Evolutionary conservation across 2,113 vertebrate species (phyloP), one percentile per base, ranked within the genome.

Genomic region (Thunnus maccoyii): DNA sequence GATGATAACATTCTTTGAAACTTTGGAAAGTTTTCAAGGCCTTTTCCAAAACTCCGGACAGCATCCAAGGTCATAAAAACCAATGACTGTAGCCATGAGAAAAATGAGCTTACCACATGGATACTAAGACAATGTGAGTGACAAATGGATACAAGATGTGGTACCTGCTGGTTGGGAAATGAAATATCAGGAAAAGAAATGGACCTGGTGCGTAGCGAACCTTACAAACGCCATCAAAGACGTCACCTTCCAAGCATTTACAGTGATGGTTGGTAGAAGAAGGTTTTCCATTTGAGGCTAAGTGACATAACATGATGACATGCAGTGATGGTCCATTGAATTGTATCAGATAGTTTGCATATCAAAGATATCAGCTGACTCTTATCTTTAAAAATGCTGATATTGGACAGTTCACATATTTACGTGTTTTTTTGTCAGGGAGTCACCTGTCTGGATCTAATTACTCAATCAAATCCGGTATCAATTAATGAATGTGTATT

Each of bases 401-500:
- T 65, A 69, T 60, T n/a, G 62, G 80, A 80, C 48, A 1, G 41
- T 72, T 83, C 51, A 30, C 63, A 58, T 72, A 50, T 73, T 71
- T 77, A 85, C 47, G 5, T 30, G 27, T 30, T 82, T 73, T 55
- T 89, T 63, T 18, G 17, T 77, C 82, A 54, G 58, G 82, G 82
- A 84, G 72, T 79, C 16, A 55, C 64, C 57, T 68, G 75, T 83
- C 44, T 76, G 75, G 83, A 83, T 81, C 65, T n/a, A 70, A 70
- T 69, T 61, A 73, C 81, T 84, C 85, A 82, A 80, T 86, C 72
- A 64, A 76, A 73, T 76, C 76, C 60, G 57, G 63, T 76, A 68
- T 88, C 78, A 81, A 58, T 72, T 85, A 89, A 81, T 92, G 93
- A 94, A 94, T 94, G 93, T 94, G 89, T 90, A 86, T 83, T 72